Base-by-base conservation (phyloP, 2,888 invertebrate species). In the Elaeidobius kamerunicus region DNA sequence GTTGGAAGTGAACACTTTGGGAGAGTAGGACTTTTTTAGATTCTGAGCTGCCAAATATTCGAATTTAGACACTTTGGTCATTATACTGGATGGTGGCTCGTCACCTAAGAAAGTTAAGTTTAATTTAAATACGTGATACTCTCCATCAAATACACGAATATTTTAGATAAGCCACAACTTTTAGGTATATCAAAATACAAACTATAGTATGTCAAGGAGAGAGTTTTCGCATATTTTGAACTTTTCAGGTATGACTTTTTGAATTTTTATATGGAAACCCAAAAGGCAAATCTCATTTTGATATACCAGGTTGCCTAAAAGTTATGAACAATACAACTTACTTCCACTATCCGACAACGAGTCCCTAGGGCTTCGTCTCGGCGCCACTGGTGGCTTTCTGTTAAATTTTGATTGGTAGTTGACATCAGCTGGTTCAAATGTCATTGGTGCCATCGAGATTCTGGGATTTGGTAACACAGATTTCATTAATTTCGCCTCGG, bases 401-500 rank as follows among this genome's bases (percentile, higher is more conserved):
- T 77, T 78, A 20, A 77, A 77, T 58, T 72, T 71, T 14, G 61
- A 44, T 45, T 64, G 63, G 45, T 66, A 67, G 6, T 57, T 55
- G 20, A 57, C 52, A 30, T 64, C 64, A 27, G 71, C 70, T n/a
- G 68, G 67, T 63, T 75, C 76, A 66, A 85, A 88, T 63, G 83
- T 84, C 59, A 88, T 82, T 7, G 89, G 86, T 18, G 86, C 83
- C 85, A 88, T 86, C 39, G 88, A 87, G 57, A 88, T 85, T 67
- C 88, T 71, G 1, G 85, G 82, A 53, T 88, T 83, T 0, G 88
- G 87, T 57, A 91, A 76, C 3, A 88, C 86, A 0, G 90, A 87
- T 72, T 89, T 90, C 80, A 92, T 87, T 63, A 90, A 79, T 71
- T 86, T 84, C 3, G 92, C 92, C 69, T 93, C 91, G 45, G 88